Base-by-base conservation (phyloP, 2,888 invertebrate species). In the Aphidoletes aphidimyza region DNA sequence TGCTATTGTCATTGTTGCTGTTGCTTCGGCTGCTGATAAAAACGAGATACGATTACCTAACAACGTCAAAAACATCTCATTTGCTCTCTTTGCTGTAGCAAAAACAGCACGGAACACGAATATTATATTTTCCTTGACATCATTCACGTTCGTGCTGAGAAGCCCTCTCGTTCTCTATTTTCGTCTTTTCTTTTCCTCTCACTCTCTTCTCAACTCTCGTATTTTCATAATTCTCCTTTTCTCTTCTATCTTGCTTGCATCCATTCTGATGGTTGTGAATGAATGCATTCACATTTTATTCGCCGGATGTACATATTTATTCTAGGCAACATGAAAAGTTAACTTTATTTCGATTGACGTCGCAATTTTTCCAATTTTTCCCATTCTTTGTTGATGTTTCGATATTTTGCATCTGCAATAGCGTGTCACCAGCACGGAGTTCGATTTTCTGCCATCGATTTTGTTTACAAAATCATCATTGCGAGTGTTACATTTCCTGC, bases 41-140 rank as follows among this genome's bases (percentile, higher is more conserved):
- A 69, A 69, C 69, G 34, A 81, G 37, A 81, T 37, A n/a, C 81
- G 81, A 81, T 81, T 81, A 81, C 81, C 37, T 37, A 81, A 81
- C 81, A 81, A 81, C 37, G 37, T 81, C 81, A 81, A 37, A 81
- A 81, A n/a, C 22, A 81, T 81, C 81, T 81, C 81, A 81, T 81
- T 81, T 81, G 37, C 26, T 81, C 37, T n/a, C 8, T 81, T 81
- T 81, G 36, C 22, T 37, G 11, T 78, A 36, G 22, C 11, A 9
- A n/a, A n/a, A n/a, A n/a, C n/a, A 81, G 26, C 6, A 14, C 81
- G 81, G n/a, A 81, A 81, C 81, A 37, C 36, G 81, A 37, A 81
- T 37, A 81, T 81, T 81, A 81, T 22, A 81, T 36, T 81, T 81
- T 37, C 37, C n/a, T 81, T 69, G 69, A 69, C 69, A 34, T 69